Percentiles rank a stretch among this genome's conserved stretches.
phyloP scores from a whole-genome alignment of 2,113 vertebrate genomes.

The Alethe diademata region DNA sequence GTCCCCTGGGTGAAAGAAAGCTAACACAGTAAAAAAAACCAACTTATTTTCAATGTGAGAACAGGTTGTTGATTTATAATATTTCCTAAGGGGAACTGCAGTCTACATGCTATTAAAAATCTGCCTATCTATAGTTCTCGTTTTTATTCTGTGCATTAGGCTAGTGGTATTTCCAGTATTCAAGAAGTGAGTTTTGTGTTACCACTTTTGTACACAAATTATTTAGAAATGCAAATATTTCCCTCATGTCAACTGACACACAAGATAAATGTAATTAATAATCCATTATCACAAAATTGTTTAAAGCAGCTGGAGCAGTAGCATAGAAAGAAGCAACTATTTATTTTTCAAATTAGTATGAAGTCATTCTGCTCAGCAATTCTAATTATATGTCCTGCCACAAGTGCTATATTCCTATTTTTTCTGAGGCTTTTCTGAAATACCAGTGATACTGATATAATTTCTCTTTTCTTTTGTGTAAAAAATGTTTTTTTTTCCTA shows the following conservation, averaged over 20 bases:
- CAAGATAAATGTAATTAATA: not conserved
- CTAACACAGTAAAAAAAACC: not conserved
- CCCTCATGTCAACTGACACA: not conserved
- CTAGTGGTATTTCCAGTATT: not conserved
- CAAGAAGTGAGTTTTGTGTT: not conserved
- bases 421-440: not conserved
- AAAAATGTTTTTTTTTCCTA: not conserved
- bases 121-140: not conserved
- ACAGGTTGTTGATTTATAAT: not conserved
- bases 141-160: not conserved
- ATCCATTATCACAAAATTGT: not conserved
- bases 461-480: not conserved
- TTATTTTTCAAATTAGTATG: not conserved
- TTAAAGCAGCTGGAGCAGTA: not conserved
- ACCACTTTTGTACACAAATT: not conserved
- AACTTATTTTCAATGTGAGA: not conserved
- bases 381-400: not conserved
- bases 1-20: not conserved
- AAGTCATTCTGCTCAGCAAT: not conserved
- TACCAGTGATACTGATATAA: not conserved
- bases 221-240: slow-evolving; percentile 4
- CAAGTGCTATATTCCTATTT: not conserved
- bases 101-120: not conserved
- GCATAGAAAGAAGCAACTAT: not conserved
- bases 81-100: not conserved